These are phyloP conservation scores for Leucophenga maculata DNA, from an alignment of 2,888 invertebrate genomes.

Conservation along the genomic window DNA sequence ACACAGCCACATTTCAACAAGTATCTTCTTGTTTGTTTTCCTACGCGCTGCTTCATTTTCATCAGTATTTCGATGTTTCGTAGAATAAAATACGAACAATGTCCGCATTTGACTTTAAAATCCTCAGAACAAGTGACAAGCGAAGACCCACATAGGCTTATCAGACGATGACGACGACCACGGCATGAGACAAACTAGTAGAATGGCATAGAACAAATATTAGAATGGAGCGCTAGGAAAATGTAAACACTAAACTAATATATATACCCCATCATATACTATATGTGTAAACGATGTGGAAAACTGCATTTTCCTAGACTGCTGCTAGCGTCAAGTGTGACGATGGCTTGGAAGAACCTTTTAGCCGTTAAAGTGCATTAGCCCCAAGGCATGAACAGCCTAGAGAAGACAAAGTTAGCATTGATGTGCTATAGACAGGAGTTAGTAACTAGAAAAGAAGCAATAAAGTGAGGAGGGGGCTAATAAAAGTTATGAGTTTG, in stretches of 20 bases:
- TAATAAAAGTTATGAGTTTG: neutral
- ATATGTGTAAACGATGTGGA: neutral
- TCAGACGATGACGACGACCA: constrained; percentile 38
- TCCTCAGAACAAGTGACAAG: constrained; percentile 44
- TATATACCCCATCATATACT: neutral
- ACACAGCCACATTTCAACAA: constrained; percentile 13
- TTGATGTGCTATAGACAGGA: constrained; percentile 25
- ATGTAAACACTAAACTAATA: constrained; percentile 31
- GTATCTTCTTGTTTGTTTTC: constrained; percentile 7
- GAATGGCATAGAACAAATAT: constrained; percentile 27
- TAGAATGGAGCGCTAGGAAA: constrained; percentile 40
- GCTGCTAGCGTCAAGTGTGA: constrained; percentile 25
- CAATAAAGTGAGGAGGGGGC: constrained; percentile 43
- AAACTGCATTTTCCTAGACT: constrained; percentile 34
- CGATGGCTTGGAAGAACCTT: constrained; percentile 44
- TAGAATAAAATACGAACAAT: constrained; percentile 28
- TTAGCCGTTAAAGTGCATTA: constrained; percentile 56
- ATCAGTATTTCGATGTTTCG: too few species aligned
- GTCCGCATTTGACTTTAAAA: constrained; percentile 42
- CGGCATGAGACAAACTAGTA: constrained; percentile 13
- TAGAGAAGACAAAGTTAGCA: constrained; percentile 14
- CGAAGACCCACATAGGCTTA: constrained; percentile 57
- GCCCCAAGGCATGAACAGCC: constrained; percentile 38
- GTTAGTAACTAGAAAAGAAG: neutral
- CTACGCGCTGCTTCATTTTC: neutral